Base-by-base conservation (phyloP, 2,113 vertebrate species). In the Myotis davidii region DNA sequence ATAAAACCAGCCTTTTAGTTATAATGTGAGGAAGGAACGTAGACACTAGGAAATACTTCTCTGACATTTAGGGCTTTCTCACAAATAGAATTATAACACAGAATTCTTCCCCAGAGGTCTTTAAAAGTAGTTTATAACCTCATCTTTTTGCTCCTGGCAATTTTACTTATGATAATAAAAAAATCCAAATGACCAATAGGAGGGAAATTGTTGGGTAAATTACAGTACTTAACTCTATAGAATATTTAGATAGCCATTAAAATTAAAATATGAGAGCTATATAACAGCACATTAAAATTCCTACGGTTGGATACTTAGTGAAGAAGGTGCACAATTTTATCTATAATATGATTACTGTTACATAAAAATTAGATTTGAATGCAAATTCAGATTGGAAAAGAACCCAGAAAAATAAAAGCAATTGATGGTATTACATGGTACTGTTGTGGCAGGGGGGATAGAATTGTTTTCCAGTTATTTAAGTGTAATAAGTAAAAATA, bases 91-190 rank as follows among this genome's bases (percentile, higher is more conserved):
- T 29, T 93, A 1, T 48, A 91, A 73, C 39, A 54, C 48, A 85
- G 23, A 90, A 88, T 37, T 78, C 77, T 83, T 95, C 72, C 42
- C 52, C 61, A 88, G 16, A 88, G 27, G 17, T 88, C 59, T 85
- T 97, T 94, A 73, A 92, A 91, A 90, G 59, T 69, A 76, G 56
- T 89, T 97, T 90, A 87, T 73, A 92, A 78, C 54, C 9, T 95
- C 77, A 85, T 90, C 32, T 94, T 50, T 88, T 34, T 69, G 61
- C 14, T 95, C 77, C 77, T 87, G 6, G 18, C 20, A 85, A 90
- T 97, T 82, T 92, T 56, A 90, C 13, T 88, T 90, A 56, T 65
- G 88, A 70, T 50, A 89, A 45, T 65, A 39, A 50, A 29, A 95
- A 2, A 84, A 78, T 91, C 39, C 54, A 88, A 95, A 88, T 73